Percentiles rank a stretch among this genome's conserved stretches.
Conservation (phyloP, 1,140 invertebrate genomes). For the Myzus persicae region DNA sequence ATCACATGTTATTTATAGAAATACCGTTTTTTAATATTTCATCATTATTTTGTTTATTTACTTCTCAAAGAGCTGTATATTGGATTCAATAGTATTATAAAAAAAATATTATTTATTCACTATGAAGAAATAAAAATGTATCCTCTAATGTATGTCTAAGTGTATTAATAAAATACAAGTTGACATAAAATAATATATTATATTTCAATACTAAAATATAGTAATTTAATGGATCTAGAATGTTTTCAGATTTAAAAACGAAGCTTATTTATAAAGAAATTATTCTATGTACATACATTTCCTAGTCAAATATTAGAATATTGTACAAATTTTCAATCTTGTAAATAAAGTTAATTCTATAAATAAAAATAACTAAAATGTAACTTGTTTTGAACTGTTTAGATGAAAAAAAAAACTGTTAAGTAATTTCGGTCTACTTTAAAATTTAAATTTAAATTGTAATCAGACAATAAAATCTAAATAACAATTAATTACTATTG, state of each 20-base stretch:
- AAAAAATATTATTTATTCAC: neutral
- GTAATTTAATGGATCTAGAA: neutral
- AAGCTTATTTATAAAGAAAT: neutral
- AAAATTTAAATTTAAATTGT: neutral
- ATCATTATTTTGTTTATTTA: conserved; percentile 12
- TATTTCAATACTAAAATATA: neutral
- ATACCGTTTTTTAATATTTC: neutral
- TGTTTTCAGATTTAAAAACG: neutral
- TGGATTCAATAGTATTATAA: neutral
- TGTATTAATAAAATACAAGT: neutral
- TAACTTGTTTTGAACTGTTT: no score
- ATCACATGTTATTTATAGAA: conserved; percentile 18
- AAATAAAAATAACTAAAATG: no score
- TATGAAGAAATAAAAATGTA: neutral
- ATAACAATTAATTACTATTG: neutral
- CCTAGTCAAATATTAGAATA: neutral
- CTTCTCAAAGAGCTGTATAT: neutral
- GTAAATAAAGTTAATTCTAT: no score
- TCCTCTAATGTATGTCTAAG: neutral
- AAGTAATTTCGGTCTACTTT: neutral
- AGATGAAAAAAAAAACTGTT: no score
- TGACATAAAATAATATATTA: neutral
- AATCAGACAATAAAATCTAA: neutral
- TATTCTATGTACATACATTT: neutral
- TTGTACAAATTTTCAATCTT: no score